Base-by-base conservation (phyloP, 2,113 vertebrate genomes). In the Tachuris rubrigastra region DNA sequence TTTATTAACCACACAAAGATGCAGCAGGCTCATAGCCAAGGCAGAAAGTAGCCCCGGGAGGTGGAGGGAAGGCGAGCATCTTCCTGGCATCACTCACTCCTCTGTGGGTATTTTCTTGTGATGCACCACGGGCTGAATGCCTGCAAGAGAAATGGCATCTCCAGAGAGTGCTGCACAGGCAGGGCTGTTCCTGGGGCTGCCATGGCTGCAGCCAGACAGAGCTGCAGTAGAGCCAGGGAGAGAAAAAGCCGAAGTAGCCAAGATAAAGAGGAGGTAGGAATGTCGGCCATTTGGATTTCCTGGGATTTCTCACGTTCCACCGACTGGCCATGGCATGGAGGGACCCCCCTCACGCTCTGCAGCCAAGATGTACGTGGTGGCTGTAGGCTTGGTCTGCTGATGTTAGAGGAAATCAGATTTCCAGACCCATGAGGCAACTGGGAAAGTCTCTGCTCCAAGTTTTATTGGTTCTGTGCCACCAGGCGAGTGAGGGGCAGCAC, bases 1-100 rank as follows among this genome's bases (percentile, higher is more conserved):
- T 83, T 97, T 92, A 93, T 90, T 87, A 95, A 67, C 59, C 82
- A 55, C 91, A 95, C 89, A 97, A 97, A 97, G 95, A 90, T 95
- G 92, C 92, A 92, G 89, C 72, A 37, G 73, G 86, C 95, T 95
- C 10, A 0, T 46, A 88, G 90, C 92, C 94, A 87, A 90, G 60
- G 35, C 75, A 95, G 83, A 87, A 85, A 74, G 82, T 87, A 95
- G 87, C 93, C 92, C 76, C 50, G 67, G 66, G 93, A 95, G 85
- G 50, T 47, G 44, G 60, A 83, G 92, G 65, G 55, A 60, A 77
- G 35, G 55, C 41, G 5, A n/a, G 65, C 12, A 3, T 27, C 75
- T 94, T 44, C 4, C 62, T 82, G 89, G 91, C 94, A 52, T 47
- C 4, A 0, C 42, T 76, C 23, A 2, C 42, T 92, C 76, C 4